phyloP scores from a whole-genome alignment of 2,888 invertebrate genomes.

The Dascillus cervinus region DNA sequence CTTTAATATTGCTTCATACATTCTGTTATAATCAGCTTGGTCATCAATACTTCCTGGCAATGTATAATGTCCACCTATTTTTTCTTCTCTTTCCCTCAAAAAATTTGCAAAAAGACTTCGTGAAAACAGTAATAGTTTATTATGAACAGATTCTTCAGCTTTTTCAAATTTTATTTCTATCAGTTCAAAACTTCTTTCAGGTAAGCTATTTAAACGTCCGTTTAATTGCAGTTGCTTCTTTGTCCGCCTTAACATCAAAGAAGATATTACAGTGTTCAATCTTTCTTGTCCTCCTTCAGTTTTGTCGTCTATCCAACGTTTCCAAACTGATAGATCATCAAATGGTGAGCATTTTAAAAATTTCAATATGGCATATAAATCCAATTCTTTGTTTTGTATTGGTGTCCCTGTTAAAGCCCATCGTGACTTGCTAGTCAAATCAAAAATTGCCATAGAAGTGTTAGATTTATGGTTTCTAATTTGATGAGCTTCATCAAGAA shows the following conservation, averaged over 20 bases:
- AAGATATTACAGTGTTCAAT: conserved; percentile 78
- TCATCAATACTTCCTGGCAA: conserved; percentile 52
- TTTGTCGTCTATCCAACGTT: conserved; percentile 85
- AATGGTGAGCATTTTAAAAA: conserved; percentile 84
- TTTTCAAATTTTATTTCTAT: conserved; percentile 56
- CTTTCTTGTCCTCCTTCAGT: conserved; percentile 69
- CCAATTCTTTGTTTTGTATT: too few species aligned
- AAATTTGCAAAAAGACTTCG: too few species aligned
- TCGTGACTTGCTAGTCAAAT: too few species aligned
- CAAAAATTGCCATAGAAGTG: too few species aligned
- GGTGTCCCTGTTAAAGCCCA: too few species aligned
- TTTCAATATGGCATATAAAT: too few species aligned
- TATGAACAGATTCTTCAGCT: conserved; percentile 71
- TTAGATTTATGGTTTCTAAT: too few species aligned
- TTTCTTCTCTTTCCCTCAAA: too few species aligned
- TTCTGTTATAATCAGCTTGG: conserved; percentile 50
- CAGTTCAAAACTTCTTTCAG: conserved; percentile 50
- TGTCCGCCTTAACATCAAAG: too few species aligned
- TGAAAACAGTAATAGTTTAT: conserved; percentile 63
- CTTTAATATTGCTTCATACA: conserved; percentile 56
- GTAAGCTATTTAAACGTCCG: conserved; percentile 57
- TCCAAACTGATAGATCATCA: conserved; percentile 83
- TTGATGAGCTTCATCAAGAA: too few species aligned
- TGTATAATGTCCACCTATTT: too few species aligned
- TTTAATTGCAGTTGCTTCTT: conserved; percentile 67